These are phyloP conservation scores for Trachelus tabidus DNA, from an alignment of 2,888 invertebrate species.

Conservation along the genomic window DNA sequence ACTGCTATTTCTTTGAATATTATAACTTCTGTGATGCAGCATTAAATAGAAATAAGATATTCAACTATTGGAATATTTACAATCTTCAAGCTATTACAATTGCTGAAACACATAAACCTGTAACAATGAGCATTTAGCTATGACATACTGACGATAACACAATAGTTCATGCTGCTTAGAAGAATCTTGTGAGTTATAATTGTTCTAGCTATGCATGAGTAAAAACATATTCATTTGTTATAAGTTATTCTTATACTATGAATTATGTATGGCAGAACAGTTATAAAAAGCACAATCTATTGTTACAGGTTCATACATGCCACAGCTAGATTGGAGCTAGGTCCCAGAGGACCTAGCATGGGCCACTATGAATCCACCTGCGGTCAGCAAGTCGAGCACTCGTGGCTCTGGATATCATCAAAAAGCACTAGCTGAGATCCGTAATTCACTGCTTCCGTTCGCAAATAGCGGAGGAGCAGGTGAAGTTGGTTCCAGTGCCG, in stretches of 20 bases:
- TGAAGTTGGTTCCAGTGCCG: slow-evolving; percentile 79
- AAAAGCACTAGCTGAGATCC: slow-evolving; percentile 88
- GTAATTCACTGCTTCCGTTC: slow-evolving; percentile 84
- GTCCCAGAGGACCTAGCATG: slow-evolving; percentile 66
- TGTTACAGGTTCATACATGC: slow-evolving; percentile 33
- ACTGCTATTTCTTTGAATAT: not conserved
- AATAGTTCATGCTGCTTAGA: not conserved
- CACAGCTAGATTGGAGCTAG: slow-evolving; percentile 63
- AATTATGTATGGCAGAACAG: not conserved
- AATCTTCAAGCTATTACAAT: not conserved
- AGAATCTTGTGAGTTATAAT: not conserved
- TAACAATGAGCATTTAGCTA: not conserved
- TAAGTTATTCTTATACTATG: not conserved
- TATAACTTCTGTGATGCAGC: not conserved
- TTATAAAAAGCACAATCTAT: not conserved
- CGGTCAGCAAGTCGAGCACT: slow-evolving; percentile 72
- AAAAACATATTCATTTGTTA: not conserved
- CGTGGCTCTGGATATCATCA: slow-evolving; percentile 85
- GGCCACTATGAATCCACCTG: slow-evolving; percentile 69
- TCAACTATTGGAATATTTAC: not conserved
- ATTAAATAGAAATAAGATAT: not conserved
- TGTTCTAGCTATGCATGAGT: not conserved
- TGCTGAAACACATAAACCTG: not conserved
- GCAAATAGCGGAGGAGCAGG: slow-evolving; percentile 76
- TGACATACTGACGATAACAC: not conserved